These are phyloP conservation scores for Macaria notata DNA, from an alignment of 2,888 invertebrate species.

Conservation along the genomic window DNA sequence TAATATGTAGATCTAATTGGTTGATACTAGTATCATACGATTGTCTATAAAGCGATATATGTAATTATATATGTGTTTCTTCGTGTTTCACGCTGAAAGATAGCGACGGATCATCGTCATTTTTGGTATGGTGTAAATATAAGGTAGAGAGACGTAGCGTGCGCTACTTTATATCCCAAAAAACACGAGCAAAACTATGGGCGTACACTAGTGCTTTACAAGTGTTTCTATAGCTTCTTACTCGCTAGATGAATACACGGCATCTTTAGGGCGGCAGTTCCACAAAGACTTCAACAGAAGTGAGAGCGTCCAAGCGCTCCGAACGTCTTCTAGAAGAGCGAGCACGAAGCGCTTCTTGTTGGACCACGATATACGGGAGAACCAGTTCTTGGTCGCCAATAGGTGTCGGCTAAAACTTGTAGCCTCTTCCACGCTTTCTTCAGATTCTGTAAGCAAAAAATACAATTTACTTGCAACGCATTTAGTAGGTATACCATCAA, in stretches of 20 bases:
- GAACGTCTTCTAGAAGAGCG: slow-evolving; percentile 54
- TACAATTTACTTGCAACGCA: background rate
- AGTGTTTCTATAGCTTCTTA: slow-evolving; percentile 35
- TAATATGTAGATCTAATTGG: no score
- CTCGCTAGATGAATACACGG: slow-evolving; percentile 59
- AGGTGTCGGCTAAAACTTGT: slow-evolving; percentile 54
- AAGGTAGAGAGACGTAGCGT: no score
- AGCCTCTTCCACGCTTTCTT: slow-evolving; percentile 39
- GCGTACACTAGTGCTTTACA: no score
- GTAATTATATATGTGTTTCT: no score
- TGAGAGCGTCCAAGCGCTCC: slow-evolving; percentile 61
- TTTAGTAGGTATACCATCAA: no score
- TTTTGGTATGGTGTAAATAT: no score
- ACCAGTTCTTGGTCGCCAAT: slow-evolving; percentile 62
- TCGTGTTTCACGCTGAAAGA: no score
- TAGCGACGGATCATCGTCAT: no score
- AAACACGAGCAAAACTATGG: no score
- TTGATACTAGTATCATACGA: no score
- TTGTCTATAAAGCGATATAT: no score
- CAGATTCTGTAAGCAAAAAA: slow-evolving; percentile 34
- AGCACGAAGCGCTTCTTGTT: slow-evolving; percentile 64
- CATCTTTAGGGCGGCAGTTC: slow-evolving; percentile 69
- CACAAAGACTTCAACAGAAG: slow-evolving; percentile 69
- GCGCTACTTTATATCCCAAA: no score
- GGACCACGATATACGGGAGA: slow-evolving; percentile 55